These are phyloP conservation scores for Pycnonotus jocosus DNA, from an alignment of 2,113 vertebrate genomes.

Conservation along the genomic window DNA sequence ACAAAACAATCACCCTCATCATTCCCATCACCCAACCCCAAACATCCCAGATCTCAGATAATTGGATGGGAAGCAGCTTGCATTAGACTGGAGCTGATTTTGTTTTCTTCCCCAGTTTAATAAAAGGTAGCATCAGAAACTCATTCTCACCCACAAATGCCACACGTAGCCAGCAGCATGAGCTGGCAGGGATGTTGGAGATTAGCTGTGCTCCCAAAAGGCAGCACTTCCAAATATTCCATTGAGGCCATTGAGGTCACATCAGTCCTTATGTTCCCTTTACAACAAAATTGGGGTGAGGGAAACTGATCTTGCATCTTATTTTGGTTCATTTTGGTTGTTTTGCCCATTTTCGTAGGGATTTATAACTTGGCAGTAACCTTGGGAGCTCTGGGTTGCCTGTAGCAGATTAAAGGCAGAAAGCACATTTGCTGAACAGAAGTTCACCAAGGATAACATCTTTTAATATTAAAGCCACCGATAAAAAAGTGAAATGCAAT, in stretches of 20 bases:
- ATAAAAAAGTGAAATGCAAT: conserved; percentile 2
- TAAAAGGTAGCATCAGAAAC: not conserved
- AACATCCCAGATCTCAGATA: not conserved
- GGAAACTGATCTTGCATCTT: not conserved
- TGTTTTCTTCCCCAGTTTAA: not conserved
- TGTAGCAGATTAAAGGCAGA: not conserved
- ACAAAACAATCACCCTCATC: not conserved
- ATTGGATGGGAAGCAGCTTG: not conserved
- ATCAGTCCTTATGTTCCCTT: not conserved
- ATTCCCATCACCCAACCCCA: not conserved
- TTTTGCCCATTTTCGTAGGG: not conserved
- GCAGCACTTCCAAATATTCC: not conserved
- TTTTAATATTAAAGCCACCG: conserved; percentile 9
- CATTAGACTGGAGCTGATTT: not conserved
- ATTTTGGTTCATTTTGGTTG: not conserved
- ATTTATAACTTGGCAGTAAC: not conserved
- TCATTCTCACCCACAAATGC: not conserved
- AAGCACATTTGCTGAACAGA: conserved; percentile 16
- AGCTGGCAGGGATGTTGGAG: not conserved
- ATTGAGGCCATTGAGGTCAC: not conserved
- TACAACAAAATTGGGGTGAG: not conserved
- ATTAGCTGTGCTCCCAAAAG: not conserved
- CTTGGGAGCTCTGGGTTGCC: not conserved
- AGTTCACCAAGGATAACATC: not conserved
- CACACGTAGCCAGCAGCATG: not conserved